Conservation (phyloP, 2,888 invertebrate species). For the Acholoe squamosa region DNA sequence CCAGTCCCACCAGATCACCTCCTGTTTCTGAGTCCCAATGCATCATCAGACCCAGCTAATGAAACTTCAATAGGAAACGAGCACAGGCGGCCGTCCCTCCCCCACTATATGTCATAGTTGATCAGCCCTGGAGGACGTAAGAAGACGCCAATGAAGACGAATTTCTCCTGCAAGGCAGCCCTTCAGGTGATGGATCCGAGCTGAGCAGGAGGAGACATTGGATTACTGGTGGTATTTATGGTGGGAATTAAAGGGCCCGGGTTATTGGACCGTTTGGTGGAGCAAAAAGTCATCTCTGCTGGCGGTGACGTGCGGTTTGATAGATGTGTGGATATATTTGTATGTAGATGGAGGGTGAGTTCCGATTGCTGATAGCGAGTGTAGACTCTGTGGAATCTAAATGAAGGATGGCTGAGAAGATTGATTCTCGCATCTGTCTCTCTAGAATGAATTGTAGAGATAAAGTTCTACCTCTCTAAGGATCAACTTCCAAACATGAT, state of each 20-base stretch:
- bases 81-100: constrained; percentile 13
- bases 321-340: too few relatives aligned
- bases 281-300: background rate
- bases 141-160: constrained; percentile 41
- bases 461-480: too few relatives aligned
- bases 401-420: too few relatives aligned
- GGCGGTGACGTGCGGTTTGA: too few relatives aligned
- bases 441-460: too few relatives aligned
- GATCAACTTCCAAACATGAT: too few relatives aligned
- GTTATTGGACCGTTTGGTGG: background rate
- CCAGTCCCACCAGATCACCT: background rate
- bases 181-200: background rate
- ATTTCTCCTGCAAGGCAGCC: background rate
- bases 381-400: too few relatives aligned
- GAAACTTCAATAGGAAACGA: constrained; percentile 45
- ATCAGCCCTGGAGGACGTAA: background rate
- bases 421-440: too few relatives aligned
- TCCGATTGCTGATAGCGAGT: too few relatives aligned
- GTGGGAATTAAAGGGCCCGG: background rate
- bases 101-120: constrained; percentile 44
- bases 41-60: constrained; percentile 14
- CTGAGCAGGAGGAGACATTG: background rate
- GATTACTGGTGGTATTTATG: background rate
- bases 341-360: too few relatives aligned
- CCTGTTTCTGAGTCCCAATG: background rate